These are phyloP conservation scores for Heliconius melpomene DNA, from an alignment of 1,140 invertebrate genomes.

Conservation along the genomic window DNA sequence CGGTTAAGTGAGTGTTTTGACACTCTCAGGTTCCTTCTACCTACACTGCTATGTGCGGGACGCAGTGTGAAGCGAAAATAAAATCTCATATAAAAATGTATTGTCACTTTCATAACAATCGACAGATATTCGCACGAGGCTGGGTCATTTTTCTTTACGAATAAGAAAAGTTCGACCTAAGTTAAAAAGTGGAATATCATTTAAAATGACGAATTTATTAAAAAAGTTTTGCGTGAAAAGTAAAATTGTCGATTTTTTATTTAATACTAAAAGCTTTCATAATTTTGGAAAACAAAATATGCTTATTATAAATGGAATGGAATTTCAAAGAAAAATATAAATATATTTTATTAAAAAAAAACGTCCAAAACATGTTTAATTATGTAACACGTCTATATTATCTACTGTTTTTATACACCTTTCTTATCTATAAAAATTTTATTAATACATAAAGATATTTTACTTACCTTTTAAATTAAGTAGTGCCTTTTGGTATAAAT, in stretches of 20 bases:
- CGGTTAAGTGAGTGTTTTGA: no score
- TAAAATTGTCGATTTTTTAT: background rate
- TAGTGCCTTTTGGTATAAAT: constrained; percentile 36
- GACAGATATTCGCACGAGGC: background rate
- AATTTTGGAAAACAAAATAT: background rate
- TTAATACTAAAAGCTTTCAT: background rate
- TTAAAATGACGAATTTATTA: constrained; percentile 3
- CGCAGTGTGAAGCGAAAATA: background rate
- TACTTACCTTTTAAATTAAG: constrained; percentile 6
- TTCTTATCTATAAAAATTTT: background rate
- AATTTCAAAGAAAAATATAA: background rate
- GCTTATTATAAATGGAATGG: background rate
- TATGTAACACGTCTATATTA: background rate
- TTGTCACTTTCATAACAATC: background rate
- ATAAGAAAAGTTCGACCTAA: constrained; percentile 3
- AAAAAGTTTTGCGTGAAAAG: constrained; percentile 1
- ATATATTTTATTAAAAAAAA: constrained; percentile 7
- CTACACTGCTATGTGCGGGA: no score
- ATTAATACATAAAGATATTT: background rate
- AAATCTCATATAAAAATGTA: background rate
- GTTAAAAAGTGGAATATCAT: background rate
- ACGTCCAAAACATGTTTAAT: background rate
- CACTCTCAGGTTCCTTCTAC: no score
- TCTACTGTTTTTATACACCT: background rate
- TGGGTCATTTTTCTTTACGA: constrained; percentile 11